These are phyloP conservation scores for Romanomermis culicivorax DNA, from an alignment of 2,888 invertebrate species.

Conservation along the genomic window DNA sequence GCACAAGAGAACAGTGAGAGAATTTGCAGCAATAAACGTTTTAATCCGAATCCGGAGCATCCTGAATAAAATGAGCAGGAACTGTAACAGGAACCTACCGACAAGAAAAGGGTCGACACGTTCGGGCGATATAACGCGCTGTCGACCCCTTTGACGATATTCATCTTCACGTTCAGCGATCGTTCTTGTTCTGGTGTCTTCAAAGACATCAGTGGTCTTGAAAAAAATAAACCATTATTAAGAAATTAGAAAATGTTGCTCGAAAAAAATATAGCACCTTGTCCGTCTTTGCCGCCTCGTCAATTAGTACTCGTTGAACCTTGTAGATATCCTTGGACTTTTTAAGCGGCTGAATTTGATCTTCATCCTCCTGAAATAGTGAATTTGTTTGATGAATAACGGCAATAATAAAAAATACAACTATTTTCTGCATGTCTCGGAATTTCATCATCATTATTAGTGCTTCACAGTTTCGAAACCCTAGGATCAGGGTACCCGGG, in stretches of 20 bases:
- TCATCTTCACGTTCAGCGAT: conserved; percentile 93
- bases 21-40: no score
- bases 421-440: no score
- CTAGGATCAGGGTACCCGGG: no score
- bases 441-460: no score
- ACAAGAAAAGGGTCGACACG: conserved; percentile 91
- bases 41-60: no score
- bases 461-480: no score
- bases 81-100: conserved; percentile 54
- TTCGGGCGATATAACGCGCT: conserved; percentile 79
- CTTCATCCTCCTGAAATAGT: conserved; percentile 17
- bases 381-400: no score
- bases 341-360: conserved; percentile 12
- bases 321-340: conserved; percentile 11
- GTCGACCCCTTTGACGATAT: conserved; percentile 63
- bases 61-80: no score
- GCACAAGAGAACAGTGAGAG: no score
- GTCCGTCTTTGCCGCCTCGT: conserved; percentile 18
- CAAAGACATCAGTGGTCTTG: conserved; percentile 14
- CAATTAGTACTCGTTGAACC: conserved; percentile 17
- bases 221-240: conserved; percentile 7
- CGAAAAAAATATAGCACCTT: no score
- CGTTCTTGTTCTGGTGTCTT: conserved; percentile 52
- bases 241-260: conserved; percentile 6
- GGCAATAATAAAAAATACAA: no score